Conservation (phyloP, 2,888 invertebrate species). For the Lasioglossum marginatum region DNA sequence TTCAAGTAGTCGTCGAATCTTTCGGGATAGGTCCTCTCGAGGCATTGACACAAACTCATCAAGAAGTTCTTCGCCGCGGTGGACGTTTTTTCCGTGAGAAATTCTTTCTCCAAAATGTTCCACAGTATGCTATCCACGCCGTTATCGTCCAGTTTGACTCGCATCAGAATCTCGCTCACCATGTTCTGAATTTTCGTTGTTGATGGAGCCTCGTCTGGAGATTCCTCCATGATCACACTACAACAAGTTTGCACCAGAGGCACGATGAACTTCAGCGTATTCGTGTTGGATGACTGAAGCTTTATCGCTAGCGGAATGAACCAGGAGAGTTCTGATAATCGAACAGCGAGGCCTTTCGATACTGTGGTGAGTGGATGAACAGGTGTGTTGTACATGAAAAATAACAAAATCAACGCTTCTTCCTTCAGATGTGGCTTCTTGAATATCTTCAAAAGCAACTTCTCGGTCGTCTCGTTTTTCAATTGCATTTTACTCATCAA, state of each 20-base stretch:
- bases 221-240: constrained; percentile 85
- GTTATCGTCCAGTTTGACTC: constrained; percentile 86
- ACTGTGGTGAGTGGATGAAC: constrained; percentile 85
- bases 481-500: constrained; percentile 88
- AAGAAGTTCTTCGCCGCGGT: constrained; percentile 69
- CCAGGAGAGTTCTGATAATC: constrained; percentile 85
- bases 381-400: constrained; percentile 90
- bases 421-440: constrained; percentile 86
- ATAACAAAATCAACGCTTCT: constrained; percentile 88
- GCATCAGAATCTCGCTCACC: constrained; percentile 87
- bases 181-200: constrained; percentile 85
- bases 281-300: constrained; percentile 86
- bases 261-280: constrained; percentile 86
- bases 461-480: constrained; percentile 86
- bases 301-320: constrained; percentile 85
- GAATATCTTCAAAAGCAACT: constrained; percentile 87
- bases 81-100: constrained; percentile 33
- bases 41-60: constrained; percentile 71
- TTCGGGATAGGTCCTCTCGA: constrained; percentile 90
- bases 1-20: constrained; percentile 90
- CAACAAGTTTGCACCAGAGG: constrained; percentile 87
- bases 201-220: constrained; percentile 54
- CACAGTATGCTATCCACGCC: constrained; percentile 82
- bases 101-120: constrained; percentile 68
- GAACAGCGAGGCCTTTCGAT: constrained; percentile 85